Base-by-base conservation (phyloP, 2,113 vertebrate genomes). In the Lasiurus borealis region DNA sequence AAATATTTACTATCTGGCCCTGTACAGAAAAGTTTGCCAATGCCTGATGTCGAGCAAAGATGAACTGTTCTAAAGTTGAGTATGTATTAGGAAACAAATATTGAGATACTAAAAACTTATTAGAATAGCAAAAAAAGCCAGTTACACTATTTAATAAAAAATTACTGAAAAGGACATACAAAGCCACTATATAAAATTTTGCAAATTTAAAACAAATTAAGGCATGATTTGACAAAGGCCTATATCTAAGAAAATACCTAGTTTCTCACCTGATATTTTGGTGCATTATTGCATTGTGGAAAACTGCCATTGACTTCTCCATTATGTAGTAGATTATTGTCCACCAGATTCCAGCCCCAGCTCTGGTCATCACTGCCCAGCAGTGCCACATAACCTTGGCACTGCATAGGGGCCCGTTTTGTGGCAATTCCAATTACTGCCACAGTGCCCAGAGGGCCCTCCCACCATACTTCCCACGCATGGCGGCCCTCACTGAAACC, bases 401-500 rank as follows among this genome's bases (percentile, higher is more conserved):
- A 99, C 98, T 99, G 99, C 99, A 99, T 99, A 82, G 99, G 98
- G 0, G 99, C 99, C 78, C 99, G 98, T 97, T 99, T 99, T 0
- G 99, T 99, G 96, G 99, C 99, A 8, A 99, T 99, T 96, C 99
- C 99, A 48, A 99, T 99, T 87, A 99, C 99, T 0, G 99, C 99
- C 97, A 99, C 99, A 0, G 99, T 99, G 92, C 99, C 99, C 16
- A 99, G 98, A 5, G 99, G 99, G 71, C 99, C 99, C 88, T 99
- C 99, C 99, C 99, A 99, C 99, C 99, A 99, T 95, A 99, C 99
- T 98, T 99, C 99, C 99, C 99, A 99, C 25, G 99, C 99, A 12
- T 99, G 99, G 57, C 99, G 98, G 66, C 99, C 99, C 98, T 99
- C 99, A 1, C 98, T 99, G 97, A 99, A 99, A 97, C 99, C 99